Base-by-base conservation (phyloP, 1,140 invertebrate species). In the Triops cancriformis region DNA sequence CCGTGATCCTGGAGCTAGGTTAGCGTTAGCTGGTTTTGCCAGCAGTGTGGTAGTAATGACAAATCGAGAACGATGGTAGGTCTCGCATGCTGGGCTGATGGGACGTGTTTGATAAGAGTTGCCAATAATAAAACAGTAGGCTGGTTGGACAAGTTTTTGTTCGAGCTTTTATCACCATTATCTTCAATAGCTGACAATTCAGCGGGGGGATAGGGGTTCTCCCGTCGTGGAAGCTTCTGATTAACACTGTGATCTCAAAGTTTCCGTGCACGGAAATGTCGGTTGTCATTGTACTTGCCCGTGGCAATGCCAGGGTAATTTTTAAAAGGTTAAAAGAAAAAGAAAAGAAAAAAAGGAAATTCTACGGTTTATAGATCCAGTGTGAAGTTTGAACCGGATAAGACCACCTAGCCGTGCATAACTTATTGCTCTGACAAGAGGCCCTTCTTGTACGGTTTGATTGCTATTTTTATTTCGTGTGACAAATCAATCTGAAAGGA, bases 71-170 rank as follows among this genome's bases (percentile, higher is more conserved):
- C 14, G 51, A 64, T 64, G n/a, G 51, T 64, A 64, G 51, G 51
- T 64, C 51, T 64, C 51, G 51, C 51, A 64, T 64, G 51, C 51
- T 64, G 51, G 51, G 51, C 51, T 64, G 51, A 64, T 64, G 18
- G 51, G 51, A 64, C 51, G 51, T 64, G 51, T 64, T 64, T 64
- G 51, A 64, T 64, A 64, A 64, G 51, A 64, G 3, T 64, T 64
- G n/a, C 51, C 51, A 64, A 64, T 64, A 64, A 64, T 64, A 23
- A 64, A 64, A 64, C 51, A 64, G 51, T 64, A 64, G 51, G 51
- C 51, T 64, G 51, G 51, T 23, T 64, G 51, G 51, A 64, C 51
- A 64, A 64, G 51, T 64, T 64, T 64, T 64, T 64, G 51, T 64
- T 23, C 51, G 23, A 18, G 51, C 51, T 64, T 64, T 64, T 64